Conservation (phyloP, 2,888 invertebrate species). For the Rapana venosa region DNA sequence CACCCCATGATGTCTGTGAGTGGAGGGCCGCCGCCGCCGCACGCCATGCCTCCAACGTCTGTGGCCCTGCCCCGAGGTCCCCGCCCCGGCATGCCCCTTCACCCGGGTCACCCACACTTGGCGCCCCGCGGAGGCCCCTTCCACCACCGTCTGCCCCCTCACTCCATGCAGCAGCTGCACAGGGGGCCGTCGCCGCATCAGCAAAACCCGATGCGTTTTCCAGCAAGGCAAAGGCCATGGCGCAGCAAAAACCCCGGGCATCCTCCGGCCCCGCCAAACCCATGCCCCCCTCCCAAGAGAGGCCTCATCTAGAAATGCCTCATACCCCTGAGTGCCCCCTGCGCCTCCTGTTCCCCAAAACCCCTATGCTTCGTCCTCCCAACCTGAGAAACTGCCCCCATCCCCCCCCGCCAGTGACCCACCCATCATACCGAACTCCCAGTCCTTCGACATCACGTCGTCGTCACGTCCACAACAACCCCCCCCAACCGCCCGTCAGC, state of each 20-base stretch:
- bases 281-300: conserved; percentile 6
- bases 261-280: background rate
- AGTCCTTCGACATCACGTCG: background rate
- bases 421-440: background rate
- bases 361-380: background rate
- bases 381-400: conserved; percentile 23
- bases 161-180: conserved; percentile 40
- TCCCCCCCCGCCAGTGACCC: background rate
- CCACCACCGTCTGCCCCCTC: conserved; percentile 42
- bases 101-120: conserved; percentile 43
- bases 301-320: conserved; percentile 14
- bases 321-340: background rate
- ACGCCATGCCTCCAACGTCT: conserved; percentile 36
- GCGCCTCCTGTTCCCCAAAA: background rate
- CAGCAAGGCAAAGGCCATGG: conserved; percentile 23
- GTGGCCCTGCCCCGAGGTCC: conserved; percentile 24
- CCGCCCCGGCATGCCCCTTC: conserved; percentile 33
- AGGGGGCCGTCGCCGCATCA: conserved; percentile 1
- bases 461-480: conserved; percentile 37
- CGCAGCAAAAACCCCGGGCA: conserved; percentile 35
- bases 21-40: background rate
- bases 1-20: conserved; percentile 23
- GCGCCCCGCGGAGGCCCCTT: conserved; percentile 45
- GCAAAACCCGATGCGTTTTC: conserved; percentile 40
- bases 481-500: background rate